phyloP scores from a whole-genome alignment of 2,797 vertebrate genomes.

The Acanthornis magna region DNA sequence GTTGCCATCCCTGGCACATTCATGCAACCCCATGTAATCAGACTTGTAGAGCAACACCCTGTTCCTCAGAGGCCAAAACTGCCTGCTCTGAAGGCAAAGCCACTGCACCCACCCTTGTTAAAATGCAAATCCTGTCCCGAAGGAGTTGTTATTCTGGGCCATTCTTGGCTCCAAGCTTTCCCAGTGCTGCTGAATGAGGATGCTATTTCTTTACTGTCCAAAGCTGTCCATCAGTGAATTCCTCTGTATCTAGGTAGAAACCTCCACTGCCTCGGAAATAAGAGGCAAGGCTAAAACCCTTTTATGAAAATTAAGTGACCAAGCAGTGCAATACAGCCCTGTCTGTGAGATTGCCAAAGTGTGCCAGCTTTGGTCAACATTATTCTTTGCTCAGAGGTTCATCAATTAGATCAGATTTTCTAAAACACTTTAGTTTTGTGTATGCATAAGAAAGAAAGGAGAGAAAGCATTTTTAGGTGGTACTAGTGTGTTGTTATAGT shows the following conservation, averaged over 20 bases:
- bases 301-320: slow-evolving; percentile 19
- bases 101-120: neutral
- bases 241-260: slow-evolving; percentile 31
- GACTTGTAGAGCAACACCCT: neutral
- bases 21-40: neutral
- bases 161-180: neutral
- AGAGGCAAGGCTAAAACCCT: slow-evolving; percentile 3
- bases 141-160: slow-evolving; percentile 12
- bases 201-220: neutral
- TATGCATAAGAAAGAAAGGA: neutral
- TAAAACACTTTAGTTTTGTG: neutral
- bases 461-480: slow-evolving; percentile 20
- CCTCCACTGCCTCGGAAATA: slow-evolving; percentile 2
- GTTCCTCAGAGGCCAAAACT: neutral
- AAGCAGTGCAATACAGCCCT: neutral
- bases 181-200: slow-evolving; percentile 10
- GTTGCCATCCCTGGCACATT: neutral
- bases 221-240: slow-evolving; percentile 4
- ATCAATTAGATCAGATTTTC: slow-evolving; percentile 30
- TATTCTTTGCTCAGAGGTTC: neutral
- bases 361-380: slow-evolving; percentile 28
- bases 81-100: neutral
- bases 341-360: slow-evolving; percentile 8
- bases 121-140: slow-evolving; percentile 10
- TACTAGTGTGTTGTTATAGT: slow-evolving; percentile 41